These are phyloP conservation scores for Troglohyphantes excavatus DNA, from an alignment of 2,888 invertebrate species.

Conservation along the genomic window DNA sequence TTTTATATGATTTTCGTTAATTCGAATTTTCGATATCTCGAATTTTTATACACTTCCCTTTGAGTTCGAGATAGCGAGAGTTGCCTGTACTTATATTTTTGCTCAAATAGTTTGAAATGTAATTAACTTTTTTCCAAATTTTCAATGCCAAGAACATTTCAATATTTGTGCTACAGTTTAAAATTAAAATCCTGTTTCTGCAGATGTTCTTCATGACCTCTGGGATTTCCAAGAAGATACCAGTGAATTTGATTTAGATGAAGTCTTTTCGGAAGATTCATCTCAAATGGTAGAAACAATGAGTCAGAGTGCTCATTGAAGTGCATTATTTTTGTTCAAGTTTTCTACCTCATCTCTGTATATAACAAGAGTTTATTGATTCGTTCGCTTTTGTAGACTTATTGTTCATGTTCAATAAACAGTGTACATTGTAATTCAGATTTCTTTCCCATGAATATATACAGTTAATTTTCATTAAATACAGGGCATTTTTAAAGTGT, in stretches of 20 bases:
- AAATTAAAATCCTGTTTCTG: background rate
- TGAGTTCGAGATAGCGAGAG: no score
- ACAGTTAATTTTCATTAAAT: no score
- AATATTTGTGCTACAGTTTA: background rate
- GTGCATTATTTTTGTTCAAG: slow-evolving; percentile 17
- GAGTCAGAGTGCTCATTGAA: slow-evolving; percentile 11
- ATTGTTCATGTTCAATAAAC: slow-evolving; percentile 10
- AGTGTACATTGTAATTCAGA: no score
- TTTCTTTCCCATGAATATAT: no score
- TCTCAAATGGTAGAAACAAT: background rate
- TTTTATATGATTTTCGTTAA: no score
- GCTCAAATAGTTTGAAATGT: no score
- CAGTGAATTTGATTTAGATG: slow-evolving; percentile 66
- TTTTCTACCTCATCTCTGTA: slow-evolving; percentile 21
- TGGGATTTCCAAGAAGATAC: slow-evolving; percentile 74
- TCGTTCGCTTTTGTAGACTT: background rate
- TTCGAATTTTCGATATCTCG: no score
- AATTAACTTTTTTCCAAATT: no score
- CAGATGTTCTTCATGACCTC: slow-evolving; percentile 62
- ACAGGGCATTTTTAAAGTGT: no score
- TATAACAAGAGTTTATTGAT: slow-evolving; percentile 13
- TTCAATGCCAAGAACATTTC: background rate
- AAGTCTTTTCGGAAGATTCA: slow-evolving; percentile 39
- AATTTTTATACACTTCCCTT: no score
- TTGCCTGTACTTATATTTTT: no score